These are phyloP conservation scores for Eublepharis macularius DNA, from an alignment of 2,113 vertebrate species.

Conservation along the genomic window DNA sequence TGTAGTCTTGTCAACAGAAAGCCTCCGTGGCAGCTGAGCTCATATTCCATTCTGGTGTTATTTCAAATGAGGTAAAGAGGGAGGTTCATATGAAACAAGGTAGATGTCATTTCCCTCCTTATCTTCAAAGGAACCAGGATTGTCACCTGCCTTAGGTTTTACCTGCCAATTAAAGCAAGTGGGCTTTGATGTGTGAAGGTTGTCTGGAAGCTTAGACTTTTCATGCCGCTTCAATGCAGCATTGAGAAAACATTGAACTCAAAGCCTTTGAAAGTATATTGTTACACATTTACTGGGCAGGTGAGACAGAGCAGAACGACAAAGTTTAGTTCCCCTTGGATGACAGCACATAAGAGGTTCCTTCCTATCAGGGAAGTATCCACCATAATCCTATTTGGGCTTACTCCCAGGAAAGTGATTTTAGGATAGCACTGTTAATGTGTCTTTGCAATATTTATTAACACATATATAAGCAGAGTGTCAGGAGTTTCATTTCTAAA, in stretches of 20 bases:
- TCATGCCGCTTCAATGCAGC: neutral
- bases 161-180: constrained; percentile 56
- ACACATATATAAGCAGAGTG: neutral
- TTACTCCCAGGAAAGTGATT: no score
- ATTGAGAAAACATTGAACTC: constrained; percentile 57
- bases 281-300: constrained; percentile 24
- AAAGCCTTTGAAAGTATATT: constrained; percentile 50
- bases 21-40: neutral
- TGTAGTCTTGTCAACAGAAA: neutral
- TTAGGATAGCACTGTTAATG: no score
- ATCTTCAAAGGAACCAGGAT: constrained; percentile 57
- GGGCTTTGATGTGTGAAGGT: constrained; percentile 61
- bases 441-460: neutral
- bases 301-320: neutral
- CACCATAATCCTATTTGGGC: no score
- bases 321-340: neutral
- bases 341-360: neutral
- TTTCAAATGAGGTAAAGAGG: constrained; percentile 26
- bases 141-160: constrained; percentile 48
- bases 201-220: constrained; percentile 46
- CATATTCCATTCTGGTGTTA: neutral
- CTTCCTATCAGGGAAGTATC: no score
- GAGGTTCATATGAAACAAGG: constrained; percentile 27
- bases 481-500: neutral
- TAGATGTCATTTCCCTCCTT: constrained; percentile 49